These are phyloP conservation scores for Syngnathus floridae DNA, from an alignment of 2,113 vertebrate species.

Conservation along the genomic window DNA sequence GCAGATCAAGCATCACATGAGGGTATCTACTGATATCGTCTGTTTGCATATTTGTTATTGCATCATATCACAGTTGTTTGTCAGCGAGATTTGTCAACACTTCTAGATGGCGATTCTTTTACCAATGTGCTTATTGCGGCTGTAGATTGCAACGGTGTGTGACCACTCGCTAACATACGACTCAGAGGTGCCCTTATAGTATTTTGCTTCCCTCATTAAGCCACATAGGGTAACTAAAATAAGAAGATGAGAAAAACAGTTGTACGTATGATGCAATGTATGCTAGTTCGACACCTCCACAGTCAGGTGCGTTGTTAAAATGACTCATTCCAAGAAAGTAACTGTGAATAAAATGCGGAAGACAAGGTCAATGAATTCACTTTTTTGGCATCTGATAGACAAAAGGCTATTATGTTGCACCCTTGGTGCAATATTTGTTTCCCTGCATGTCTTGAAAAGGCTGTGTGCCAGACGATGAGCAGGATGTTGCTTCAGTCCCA, in stretches of 20 bases:
- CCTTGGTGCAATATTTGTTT: not conserved
- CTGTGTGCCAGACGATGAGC: not conserved
- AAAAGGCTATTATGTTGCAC: not conserved
- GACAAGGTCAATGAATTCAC: not conserved
- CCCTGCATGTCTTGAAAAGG: conserved; percentile 2
- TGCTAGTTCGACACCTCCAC: not conserved
- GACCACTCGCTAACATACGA: not conserved
- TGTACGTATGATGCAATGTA: not conserved
- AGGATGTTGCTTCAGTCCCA: not conserved
- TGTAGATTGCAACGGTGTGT: not conserved
- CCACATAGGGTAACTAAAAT: not conserved
- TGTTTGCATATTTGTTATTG: not conserved
- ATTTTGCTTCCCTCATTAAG: not conserved
- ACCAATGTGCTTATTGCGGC: not conserved
- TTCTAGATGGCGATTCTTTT: not conserved
- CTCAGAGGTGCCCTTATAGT: not conserved
- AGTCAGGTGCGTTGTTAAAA: not conserved
- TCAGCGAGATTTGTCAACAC: not conserved
- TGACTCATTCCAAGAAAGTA: not conserved
- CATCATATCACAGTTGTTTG: not conserved
- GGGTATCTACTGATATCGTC: not conserved
- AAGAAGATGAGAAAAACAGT: not conserved
- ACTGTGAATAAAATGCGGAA: not conserved
- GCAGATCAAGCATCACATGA: not conserved
- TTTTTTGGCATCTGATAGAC: not conserved